A percentile compares a stretch with the other conserved stretches of the same genome.
These are phyloP conservation scores for Acrocephalus kingi DNA, from an alignment of 2,113 vertebrate genomes.

Conservation along the genomic window DNA sequence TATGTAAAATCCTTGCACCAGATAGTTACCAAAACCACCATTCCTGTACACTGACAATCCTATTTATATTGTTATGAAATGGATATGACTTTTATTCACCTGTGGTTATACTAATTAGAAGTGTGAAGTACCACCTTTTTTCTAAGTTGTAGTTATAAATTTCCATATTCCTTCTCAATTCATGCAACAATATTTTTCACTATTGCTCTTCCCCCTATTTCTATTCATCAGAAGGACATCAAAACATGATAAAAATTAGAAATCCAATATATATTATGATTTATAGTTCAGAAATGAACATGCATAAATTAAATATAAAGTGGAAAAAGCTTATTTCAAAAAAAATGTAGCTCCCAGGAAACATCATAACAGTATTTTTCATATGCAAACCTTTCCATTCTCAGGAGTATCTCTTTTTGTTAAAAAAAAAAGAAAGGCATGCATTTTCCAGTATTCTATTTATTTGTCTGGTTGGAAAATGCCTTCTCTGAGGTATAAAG, in stretches of 20 bases:
- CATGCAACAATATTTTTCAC: not conserved
- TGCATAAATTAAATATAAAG: not conserved
- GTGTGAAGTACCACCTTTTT: not conserved
- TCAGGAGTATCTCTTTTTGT: not conserved
- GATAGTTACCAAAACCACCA: not conserved
- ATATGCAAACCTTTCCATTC: not conserved
- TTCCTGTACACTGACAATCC: not conserved
- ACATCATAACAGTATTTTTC: not conserved
- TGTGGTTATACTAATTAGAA: not conserved
- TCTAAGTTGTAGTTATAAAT: not conserved
- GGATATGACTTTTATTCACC: not conserved
- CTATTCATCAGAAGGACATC: not conserved
- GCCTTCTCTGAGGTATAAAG: not conserved
- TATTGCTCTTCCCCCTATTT: not conserved
- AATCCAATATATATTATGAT: not conserved
- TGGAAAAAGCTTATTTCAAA: not conserved
- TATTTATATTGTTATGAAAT: not conserved
- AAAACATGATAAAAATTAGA: not conserved
- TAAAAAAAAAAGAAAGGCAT: not conserved
- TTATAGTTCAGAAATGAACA: not conserved
- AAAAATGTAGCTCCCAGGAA: not conserved
- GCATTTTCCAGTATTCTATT: not conserved
- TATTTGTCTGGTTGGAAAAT: not conserved
- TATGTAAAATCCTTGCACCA: not conserved
- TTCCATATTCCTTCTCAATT: not conserved